These are phyloP conservation scores for Cinclus mexicanus DNA, from an alignment of 2,113 vertebrate genomes.

Conservation along the genomic window DNA sequence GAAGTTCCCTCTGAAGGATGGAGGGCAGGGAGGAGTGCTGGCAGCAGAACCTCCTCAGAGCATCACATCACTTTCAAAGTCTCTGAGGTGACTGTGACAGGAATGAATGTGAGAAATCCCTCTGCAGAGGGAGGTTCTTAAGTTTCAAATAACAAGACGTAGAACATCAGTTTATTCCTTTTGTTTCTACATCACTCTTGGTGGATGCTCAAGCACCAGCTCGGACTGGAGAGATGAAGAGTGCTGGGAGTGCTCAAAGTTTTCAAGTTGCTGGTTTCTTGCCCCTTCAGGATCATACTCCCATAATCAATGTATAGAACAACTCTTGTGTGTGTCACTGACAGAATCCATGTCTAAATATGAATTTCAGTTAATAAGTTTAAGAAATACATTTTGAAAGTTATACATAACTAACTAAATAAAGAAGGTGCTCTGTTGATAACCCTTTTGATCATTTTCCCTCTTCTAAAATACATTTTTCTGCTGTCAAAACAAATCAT, in stretches of 20 bases:
- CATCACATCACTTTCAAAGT: neutral
- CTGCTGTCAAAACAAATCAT: constrained; percentile 4
- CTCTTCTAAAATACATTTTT: neutral
- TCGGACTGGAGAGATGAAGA: neutral
- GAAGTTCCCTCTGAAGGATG: neutral
- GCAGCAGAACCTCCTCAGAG: neutral
- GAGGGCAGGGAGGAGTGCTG: neutral
- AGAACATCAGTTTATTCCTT: neutral
- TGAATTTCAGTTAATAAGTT: neutral
- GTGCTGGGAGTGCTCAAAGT: neutral
- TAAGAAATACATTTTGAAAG: neutral
- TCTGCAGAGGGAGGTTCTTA: neutral
- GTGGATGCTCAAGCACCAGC: too few relatives aligned
- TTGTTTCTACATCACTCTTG: neutral
- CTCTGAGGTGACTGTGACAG: neutral
- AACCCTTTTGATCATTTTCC: neutral
- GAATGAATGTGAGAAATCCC: neutral
- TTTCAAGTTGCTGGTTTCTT: neutral
- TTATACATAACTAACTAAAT: neutral
- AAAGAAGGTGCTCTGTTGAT: neutral
- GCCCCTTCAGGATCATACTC: neutral
- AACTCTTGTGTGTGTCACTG: neutral
- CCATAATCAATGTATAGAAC: neutral
- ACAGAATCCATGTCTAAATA: neutral
- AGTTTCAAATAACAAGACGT: fast-evolving